Base-by-base conservation (phyloP, 2,797 vertebrate genomes). In the Sebastes iracundus region DNA sequence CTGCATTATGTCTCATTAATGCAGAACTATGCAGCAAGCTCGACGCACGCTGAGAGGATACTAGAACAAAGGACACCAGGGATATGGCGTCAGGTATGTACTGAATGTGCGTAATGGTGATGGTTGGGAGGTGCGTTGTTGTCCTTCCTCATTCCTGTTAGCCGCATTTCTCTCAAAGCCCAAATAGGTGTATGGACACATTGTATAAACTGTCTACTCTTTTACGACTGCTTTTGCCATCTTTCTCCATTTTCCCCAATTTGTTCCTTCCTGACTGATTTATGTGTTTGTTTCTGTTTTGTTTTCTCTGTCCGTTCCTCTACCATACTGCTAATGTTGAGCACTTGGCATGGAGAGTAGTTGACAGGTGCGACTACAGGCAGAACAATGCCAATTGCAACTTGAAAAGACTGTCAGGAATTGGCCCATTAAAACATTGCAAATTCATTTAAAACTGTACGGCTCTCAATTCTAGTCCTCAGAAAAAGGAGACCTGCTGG, bases 1-100 rank as follows among this genome's bases (percentile, higher is more conserved):
- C 86, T 89, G 90, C 92, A 90, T 90, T 85, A 85, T 85, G 87
- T 85, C 86, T 91, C 86, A 92, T 90, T 91, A 91, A 91, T 88
- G 88, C 90, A 90, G 73, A 53, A 30, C 59, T 33, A 72, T 90
- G 80, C 86, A 83, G 89, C 80, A 82, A 77, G 22, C 56, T 68
- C 25, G 6, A 70, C 79, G 62, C 64, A 61, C 52, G 66, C 82
- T 68, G 75, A 42, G 52, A 42, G 22, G 61, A 74, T 69, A 74
- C 63, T 46, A 79, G 77, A 82, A 85, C 61, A 84, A 80, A 83
- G 81, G 69, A 79, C 81, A 74, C 30, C 25, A 9, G 65, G 71
- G 68, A 64, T 38, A 64, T 32, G 64, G 33, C 65, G 30, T 55
- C 53, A 71, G 55, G n/a, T 10, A 10, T 74, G 27, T 32, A 18